These are phyloP conservation scores for Triops longicaudatus DNA, from an alignment of 1,140 invertebrate genomes.

Conservation along the genomic window DNA sequence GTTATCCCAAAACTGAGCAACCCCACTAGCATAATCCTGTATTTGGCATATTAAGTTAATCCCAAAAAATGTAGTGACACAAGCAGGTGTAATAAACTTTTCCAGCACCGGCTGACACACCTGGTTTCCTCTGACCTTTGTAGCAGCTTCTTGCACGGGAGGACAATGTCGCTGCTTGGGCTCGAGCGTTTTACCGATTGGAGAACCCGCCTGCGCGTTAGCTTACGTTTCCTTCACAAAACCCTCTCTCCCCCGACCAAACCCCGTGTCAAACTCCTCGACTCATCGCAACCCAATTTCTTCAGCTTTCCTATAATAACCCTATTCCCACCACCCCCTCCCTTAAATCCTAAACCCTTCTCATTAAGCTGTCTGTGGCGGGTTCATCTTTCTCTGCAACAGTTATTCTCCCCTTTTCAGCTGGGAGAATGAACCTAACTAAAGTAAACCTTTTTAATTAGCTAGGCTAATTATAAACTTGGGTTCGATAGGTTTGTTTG, in stretches of 20 bases:
- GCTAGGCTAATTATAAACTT: neutral
- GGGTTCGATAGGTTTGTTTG: neutral
- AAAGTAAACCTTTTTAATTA: neutral
- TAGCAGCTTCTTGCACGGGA: slow-evolving; percentile 4
- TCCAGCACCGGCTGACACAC: neutral
- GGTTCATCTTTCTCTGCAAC: neutral
- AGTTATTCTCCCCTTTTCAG: too few relatives aligned
- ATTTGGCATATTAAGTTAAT: neutral
- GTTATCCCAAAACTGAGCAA: too few relatives aligned
- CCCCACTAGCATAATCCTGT: neutral
- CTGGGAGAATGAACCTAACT: neutral
- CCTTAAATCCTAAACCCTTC: neutral
- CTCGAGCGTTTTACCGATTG: slow-evolving; percentile 8
- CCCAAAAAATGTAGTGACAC: neutral
- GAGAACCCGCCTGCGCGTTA: neutral
- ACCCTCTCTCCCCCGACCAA: neutral
- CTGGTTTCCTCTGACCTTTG: slow-evolving; percentile 3
- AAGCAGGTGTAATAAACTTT: neutral
- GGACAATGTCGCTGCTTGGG: slow-evolving; percentile 10
- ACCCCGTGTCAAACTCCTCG: neutral
- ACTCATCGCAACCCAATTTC: neutral
- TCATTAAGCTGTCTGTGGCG: neutral
- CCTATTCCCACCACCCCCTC: neutral
- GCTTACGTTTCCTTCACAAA: neutral
- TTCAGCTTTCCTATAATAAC: neutral